Base-by-base conservation (phyloP, 2,113 vertebrate genomes). In the Pelmatolapia mariae region DNA sequence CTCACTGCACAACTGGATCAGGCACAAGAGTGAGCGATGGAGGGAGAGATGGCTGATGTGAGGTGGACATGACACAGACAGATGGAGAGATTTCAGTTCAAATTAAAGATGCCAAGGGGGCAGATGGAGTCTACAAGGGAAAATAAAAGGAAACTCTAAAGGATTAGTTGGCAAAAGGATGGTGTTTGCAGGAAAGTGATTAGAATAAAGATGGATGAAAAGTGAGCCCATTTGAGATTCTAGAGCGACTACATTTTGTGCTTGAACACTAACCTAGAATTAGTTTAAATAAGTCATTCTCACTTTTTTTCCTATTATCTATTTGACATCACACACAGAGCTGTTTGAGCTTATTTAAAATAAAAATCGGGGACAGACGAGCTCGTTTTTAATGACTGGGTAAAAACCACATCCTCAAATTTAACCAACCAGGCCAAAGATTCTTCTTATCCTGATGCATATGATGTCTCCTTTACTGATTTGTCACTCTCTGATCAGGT, bases 401-500 rank as follows among this genome's bases (percentile, higher is more conserved):
- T 43, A 11, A 40, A 18, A 33, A 45, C n/a, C 19, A 80, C 10
- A n/a, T 50, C 38, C 79, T 33, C 52, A 83, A 50, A 80, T 85
- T 80, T 22, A 26, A 76, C 8, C 71, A n/a, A 8, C 12, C 38
- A 71, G 78, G 61, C 50, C 86, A 82, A 24, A 68, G 0, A 13
- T 43, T 36, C 40, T 79, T 82, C 82, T 80, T 84, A 81, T 57
- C 76, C 79, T 84, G 31, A 56, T 90, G 71, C 54, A 71, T 40
- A 83, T 82, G 79, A 93, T 91, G 88, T 95, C 90, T 96, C 88
- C 95, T 89, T 97, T 96, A 97, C 97, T 99, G 97, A 98, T 96
- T 96, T 97, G 95, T 98, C 91, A 87, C 97, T 99, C 96, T 99
- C 98, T 99, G 98, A 99, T 97, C 97, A 98, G 98, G 97, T 98